phyloP scores from a whole-genome alignment of 2,113 vertebrate species.

The Indri indri region DNA sequence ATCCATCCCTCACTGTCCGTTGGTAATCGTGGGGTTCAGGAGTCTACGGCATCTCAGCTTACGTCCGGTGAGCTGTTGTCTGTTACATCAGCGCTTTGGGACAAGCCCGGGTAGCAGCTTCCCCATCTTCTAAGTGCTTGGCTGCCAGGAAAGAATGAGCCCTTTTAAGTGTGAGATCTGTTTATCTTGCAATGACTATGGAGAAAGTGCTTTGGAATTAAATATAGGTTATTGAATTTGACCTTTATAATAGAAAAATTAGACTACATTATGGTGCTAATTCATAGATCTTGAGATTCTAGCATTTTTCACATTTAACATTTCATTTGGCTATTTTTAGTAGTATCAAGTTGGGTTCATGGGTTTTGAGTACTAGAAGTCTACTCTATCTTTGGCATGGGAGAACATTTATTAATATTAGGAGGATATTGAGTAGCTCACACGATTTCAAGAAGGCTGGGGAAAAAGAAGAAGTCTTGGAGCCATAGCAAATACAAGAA shows the following conservation, averaged over 20 bases:
- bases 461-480: not conserved
- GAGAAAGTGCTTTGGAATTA: not conserved
- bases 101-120: not conserved
- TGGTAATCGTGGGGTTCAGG: not conserved
- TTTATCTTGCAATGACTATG: not conserved
- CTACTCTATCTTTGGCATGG: not conserved
- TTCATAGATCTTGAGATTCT: not conserved
- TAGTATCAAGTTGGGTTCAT: not conserved
- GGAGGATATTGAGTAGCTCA: not conserved
- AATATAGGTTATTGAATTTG: conserved; percentile 12
- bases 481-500: no score
- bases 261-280: not conserved
- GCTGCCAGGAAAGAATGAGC: not conserved
- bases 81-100: not conserved
- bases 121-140: not conserved
- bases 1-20: not conserved
- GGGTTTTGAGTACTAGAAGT: not conserved
- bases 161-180: not conserved
- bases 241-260: conserved; percentile 40
- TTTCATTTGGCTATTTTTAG: not conserved
- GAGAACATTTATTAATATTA: not conserved
- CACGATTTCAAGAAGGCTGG: not conserved
- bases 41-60: not conserved
- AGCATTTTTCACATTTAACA: not conserved
- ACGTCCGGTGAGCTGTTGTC: not conserved